phyloP scores from a whole-genome alignment of 2,113 vertebrate genomes.

The Ranitomeya variabilis region DNA sequence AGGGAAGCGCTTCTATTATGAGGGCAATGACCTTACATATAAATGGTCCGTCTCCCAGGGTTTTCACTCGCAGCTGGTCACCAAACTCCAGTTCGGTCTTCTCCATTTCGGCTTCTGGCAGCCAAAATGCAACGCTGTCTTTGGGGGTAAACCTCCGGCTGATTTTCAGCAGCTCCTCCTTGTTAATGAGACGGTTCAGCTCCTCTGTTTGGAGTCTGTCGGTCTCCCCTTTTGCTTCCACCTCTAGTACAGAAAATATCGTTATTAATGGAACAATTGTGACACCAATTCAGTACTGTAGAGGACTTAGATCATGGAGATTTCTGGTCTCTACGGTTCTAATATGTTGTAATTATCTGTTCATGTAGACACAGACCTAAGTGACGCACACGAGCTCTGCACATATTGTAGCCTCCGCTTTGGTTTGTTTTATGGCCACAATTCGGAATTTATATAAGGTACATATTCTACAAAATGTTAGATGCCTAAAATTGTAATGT shows the following conservation, averaged over 20 bases:
- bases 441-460: too few species aligned
- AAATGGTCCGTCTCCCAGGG: constrained; percentile 82
- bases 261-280: background rate
- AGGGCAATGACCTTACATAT: constrained; percentile 73
- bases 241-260: constrained; percentile 66
- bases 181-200: constrained; percentile 73
- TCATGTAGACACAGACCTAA: too few species aligned
- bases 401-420: too few species aligned
- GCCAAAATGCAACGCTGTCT: constrained; percentile 81
- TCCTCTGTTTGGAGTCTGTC: constrained; percentile 74
- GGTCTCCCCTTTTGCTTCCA: constrained; percentile 78
- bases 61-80: constrained; percentile 80
- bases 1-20: background rate
- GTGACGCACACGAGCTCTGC: too few species aligned
- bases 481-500: too few species aligned
- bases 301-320: too few species aligned
- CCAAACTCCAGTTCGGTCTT: constrained; percentile 78
- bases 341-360: too few species aligned
- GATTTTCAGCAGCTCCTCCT: constrained; percentile 74
- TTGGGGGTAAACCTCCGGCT: constrained; percentile 71
- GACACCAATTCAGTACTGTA: too few species aligned
- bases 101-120: constrained; percentile 78
- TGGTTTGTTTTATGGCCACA: too few species aligned
- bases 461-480: too few species aligned
- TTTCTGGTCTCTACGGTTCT: too few species aligned